Conservation (phyloP, 2,113 vertebrate genomes). For the Hyla sarda region DNA sequence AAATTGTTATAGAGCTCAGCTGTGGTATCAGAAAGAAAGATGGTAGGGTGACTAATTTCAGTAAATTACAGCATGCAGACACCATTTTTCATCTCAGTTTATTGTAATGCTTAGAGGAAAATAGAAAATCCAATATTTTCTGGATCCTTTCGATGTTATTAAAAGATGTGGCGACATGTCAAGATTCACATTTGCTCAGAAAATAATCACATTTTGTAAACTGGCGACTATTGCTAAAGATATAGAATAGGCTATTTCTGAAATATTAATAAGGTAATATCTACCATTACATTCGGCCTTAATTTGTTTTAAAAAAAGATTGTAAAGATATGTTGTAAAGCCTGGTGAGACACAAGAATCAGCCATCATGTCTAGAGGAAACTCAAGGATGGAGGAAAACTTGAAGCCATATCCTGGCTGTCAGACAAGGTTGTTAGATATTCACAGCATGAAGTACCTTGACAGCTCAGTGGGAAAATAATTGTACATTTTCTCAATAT, state of each 20-base stretch:
- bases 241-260: neutral
- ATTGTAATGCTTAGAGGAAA: slow-evolving; percentile 24
- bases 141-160: neutral
- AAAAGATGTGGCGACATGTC: slow-evolving; percentile 8
- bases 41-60: slow-evolving; percentile 18
- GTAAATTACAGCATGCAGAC: slow-evolving; percentile 15
- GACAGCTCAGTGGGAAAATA: slow-evolving; percentile 71
- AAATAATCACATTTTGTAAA: slow-evolving; percentile 24
- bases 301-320: slow-evolving; percentile 54
- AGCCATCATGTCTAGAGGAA: slow-evolving; percentile 7
- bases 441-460: slow-evolving; percentile 70
- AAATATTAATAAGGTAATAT: neutral
- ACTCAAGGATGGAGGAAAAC: slow-evolving; percentile 67
- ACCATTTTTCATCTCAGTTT: slow-evolving; percentile 21
- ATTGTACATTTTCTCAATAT: slow-evolving; percentile 70
- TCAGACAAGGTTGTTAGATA: slow-evolving; percentile 71
- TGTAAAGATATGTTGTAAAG: slow-evolving; percentile 70
- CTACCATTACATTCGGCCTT: neutral
- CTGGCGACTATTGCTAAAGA: neutral
- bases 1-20: slow-evolving; percentile 13
- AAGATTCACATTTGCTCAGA: neutral
- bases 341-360: slow-evolving; percentile 66
- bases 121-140: slow-evolving; percentile 26
- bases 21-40: slow-evolving; percentile 31
- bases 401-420: slow-evolving; percentile 70